Evolutionary conservation across 2,797 vertebrate species (phyloP), one percentile per base, ranked within the genome.

Genomic region (Pelobates cultripes): DNA sequence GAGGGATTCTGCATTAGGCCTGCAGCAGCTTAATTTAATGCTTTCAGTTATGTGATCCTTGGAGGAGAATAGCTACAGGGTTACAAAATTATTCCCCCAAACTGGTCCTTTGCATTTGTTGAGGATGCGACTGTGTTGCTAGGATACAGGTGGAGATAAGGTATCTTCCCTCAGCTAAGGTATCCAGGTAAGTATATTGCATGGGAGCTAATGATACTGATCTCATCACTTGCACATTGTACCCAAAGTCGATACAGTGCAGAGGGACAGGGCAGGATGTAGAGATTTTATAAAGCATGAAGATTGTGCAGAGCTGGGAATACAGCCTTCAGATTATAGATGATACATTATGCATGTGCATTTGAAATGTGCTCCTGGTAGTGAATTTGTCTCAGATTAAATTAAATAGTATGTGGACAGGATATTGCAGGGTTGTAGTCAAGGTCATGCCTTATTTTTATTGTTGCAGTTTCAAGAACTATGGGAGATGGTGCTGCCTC

Each of bases 51-150:
- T 84, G 77, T 84, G 77, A 79, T 77, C 73, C 77, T 53, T 67
- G 45, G 0, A 51, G 51, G 60, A 71, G 72, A 72, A 75, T 60
- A 71, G 42, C 45, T 71, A 60, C 17, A 60, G 67, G 15, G 71
- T 73, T 71, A 41, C 8, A 43, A 17, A 13, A 82, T 85, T 66
- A 86, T 86, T 78, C 87, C 88, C 80, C 86, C 3, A 66, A 80
- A 47, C 71, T 28, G 14, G 85, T 87, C 2, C 81, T 84, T 84
- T 8, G 85, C 69, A n/a, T 47, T 70, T 57, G 82, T 47, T 70
- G 66, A 80, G 85, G 84, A 66, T 85, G 86, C 88, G 85, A 89
- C 77, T 10, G 86, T 69, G 89, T 90, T 90, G 90, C 91, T 91
- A 90, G 88, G 91, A 88, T 88, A 89, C 89, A 77, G 86, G 85